A percentile compares a stretch with the other conserved stretches of the same genome.
Conservation (phyloP, 2,888 invertebrate species). For the Automeris io region DNA sequence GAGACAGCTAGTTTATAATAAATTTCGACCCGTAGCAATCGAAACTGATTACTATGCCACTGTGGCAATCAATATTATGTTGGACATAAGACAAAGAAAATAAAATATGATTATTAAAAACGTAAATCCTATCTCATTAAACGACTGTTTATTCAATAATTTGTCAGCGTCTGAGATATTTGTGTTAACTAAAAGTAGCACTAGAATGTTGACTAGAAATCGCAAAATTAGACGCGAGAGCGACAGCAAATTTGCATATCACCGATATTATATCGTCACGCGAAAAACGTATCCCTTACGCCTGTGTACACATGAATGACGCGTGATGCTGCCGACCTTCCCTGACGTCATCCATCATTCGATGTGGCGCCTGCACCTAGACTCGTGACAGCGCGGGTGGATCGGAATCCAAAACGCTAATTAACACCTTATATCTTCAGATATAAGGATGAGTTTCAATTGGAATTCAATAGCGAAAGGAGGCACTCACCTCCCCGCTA, state of each 20-base stretch:
- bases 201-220: slow-evolving; percentile 23
- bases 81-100: no score
- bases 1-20: no score
- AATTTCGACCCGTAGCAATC: no score
- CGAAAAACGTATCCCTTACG: slow-evolving; percentile 78
- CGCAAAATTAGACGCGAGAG: slow-evolving; percentile 46
- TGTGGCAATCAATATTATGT: no score
- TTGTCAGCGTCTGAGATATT: no score
- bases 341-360: slow-evolving; percentile 77
- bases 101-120: no score
- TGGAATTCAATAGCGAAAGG: slow-evolving; percentile 31
- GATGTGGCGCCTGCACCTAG: slow-evolving; percentile 75
- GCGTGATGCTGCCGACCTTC: slow-evolving; percentile 76
- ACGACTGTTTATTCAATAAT: no score
- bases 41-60: no score
- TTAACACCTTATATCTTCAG: slow-evolving; percentile 19
- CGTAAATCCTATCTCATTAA: no score
- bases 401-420: slow-evolving; percentile 17
- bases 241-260: slow-evolving; percentile 73
- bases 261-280: slow-evolving; percentile 76
- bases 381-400: slow-evolving; percentile 64
- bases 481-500: slow-evolving; percentile 66
- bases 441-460: slow-evolving; percentile 23
- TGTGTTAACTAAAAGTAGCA: no score
- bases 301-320: slow-evolving; percentile 77